Conservation (phyloP, 1,140 invertebrate genomes). For the Drosophila melanica region DNA sequence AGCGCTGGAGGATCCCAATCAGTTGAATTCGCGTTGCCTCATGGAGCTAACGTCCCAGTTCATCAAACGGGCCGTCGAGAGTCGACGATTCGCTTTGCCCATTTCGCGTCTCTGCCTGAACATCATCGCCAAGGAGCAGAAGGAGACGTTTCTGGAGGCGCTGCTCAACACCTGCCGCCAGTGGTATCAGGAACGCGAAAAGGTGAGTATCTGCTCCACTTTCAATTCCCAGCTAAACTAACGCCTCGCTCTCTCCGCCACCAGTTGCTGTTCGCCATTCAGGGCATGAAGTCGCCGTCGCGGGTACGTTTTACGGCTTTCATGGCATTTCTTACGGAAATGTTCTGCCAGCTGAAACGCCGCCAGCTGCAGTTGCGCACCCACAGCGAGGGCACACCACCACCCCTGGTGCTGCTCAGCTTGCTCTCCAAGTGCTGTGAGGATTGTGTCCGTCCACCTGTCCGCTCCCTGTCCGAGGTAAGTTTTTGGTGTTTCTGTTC, state of each 20-base stretch:
- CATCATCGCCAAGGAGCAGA: slow-evolving; percentile 93
- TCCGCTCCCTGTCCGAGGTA: slow-evolving; percentile 91
- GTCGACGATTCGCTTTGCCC: slow-evolving; percentile 90
- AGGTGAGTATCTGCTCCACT: slow-evolving; percentile 79
- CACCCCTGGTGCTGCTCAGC: slow-evolving; percentile 90
- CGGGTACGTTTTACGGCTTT: slow-evolving; percentile 91
- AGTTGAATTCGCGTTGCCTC: slow-evolving; percentile 89
- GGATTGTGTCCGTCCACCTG: slow-evolving; percentile 91
- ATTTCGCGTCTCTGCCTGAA: slow-evolving; percentile 92
- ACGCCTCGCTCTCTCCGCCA: background rate
- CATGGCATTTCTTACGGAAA: slow-evolving; percentile 94
- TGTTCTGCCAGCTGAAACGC: slow-evolving; percentile 93
- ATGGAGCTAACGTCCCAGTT: slow-evolving; percentile 94
- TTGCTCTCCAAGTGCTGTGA: slow-evolving; percentile 93
- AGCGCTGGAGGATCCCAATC: slow-evolving; percentile 91
- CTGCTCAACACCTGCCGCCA: slow-evolving; percentile 94
- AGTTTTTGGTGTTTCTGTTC: too few relatives aligned
- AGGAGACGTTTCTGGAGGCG: slow-evolving; percentile 94
- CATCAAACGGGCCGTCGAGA: slow-evolving; percentile 90
- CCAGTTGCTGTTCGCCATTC: slow-evolving; percentile 78
- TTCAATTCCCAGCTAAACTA: background rate
- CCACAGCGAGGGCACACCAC: slow-evolving; percentile 88
- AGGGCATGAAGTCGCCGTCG: slow-evolving; percentile 82
- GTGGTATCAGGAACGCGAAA: slow-evolving; percentile 93
- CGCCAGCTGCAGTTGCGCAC: slow-evolving; percentile 89